phyloP scores from a whole-genome alignment of 2,888 invertebrate species.

The Oeneis ivallda region DNA sequence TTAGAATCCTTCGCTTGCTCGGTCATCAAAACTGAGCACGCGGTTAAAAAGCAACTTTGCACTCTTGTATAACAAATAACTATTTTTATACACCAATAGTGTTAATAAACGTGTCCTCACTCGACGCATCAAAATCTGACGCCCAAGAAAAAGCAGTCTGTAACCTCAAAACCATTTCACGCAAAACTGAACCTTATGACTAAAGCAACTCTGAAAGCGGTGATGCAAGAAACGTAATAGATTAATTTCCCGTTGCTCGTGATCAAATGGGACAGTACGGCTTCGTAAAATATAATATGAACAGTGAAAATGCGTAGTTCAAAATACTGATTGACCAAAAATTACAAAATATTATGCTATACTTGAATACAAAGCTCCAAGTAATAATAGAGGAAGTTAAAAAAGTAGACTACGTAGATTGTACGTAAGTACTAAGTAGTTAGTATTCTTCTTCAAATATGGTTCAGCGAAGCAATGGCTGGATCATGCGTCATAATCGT shows the following conservation, averaged over 20 bases:
- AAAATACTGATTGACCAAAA: not conserved
- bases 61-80: too few relatives aligned
- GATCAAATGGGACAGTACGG: constrained; percentile 32
- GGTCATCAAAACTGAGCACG: too few relatives aligned
- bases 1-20: too few relatives aligned
- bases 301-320: not conserved
- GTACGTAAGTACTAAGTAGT: too few relatives aligned
- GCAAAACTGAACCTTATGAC: constrained; percentile 7
- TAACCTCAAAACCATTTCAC: not conserved
- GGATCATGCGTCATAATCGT: too few relatives aligned
- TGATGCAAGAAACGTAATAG: constrained; percentile 13
- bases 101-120: not conserved
- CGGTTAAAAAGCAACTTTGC: too few relatives aligned
- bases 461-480: too few relatives aligned
- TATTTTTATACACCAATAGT: too few relatives aligned
- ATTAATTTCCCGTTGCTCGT: constrained; percentile 29
- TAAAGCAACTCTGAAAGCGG: not conserved
- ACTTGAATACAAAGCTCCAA: too few relatives aligned
- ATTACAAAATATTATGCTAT: not conserved
- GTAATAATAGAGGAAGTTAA: too few relatives aligned
- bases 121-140: not conserved
- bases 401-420: too few relatives aligned
- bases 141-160: not conserved
- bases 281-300: not conserved
- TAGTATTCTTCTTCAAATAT: too few relatives aligned